Evolutionary conservation across 2,888 invertebrate species (phyloP), one percentile per base, ranked within the genome.

Genomic region (Rhamnusium bicolor): DNA sequence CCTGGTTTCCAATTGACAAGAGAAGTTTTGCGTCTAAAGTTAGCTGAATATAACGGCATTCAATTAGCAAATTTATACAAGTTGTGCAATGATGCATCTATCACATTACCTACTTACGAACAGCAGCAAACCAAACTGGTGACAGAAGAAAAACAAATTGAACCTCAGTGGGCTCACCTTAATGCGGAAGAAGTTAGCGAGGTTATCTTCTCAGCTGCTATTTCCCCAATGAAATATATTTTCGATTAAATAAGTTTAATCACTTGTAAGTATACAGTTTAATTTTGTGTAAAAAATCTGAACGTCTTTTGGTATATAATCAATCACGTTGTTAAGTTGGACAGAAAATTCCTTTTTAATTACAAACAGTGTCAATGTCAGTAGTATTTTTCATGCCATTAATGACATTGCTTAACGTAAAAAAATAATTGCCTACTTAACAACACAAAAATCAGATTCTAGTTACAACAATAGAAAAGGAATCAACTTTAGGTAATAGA

Each of bases 111-210:
- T 0, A 77, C 75, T 66, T 79, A 85, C 82, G 74, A 79, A 29
- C 21, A 73, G 69, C 60, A 54, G 51, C 0, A 65, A 21, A 51
- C 24, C 7, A 75, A 68, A 40, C 66, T 2, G 8, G 63, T 71
- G 18, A 67, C 27, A 10, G 71, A 58, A 12, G 61, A 72, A 4
- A 75, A 74, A 29, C 82, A 85, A 70, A 73, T 81, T 0, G 72
- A 77, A 67, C 85, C 86, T 2, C 82, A 84, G 7, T 91, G 91
- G 91, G 91, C 92, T 0, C 88, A 90, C 85, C 84, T 92, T 18
- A 89, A 90, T 24, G 82, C 81, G 0, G 78, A 82, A 40, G 84
- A 84, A 19, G 83, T 88, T 54, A 86, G 88, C 10, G 81, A 87
- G 53, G 89, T 91, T 2, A 88, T 87, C 78, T 89, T 91, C 29